These are phyloP conservation scores for Hypercompe scribonia DNA, from an alignment of 2,888 invertebrate species.

Conservation along the genomic window DNA sequence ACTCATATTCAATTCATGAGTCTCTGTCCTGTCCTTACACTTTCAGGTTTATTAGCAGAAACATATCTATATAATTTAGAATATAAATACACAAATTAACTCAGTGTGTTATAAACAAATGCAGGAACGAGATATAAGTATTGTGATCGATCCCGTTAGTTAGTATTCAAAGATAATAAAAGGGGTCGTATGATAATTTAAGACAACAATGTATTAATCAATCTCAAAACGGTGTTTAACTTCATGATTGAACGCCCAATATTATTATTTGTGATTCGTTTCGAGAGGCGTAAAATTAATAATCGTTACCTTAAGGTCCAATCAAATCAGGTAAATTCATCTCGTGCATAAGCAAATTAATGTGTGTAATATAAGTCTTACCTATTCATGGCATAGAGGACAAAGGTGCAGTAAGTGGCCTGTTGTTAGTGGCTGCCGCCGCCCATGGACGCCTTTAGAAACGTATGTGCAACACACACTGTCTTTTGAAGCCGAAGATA, in stretches of 20 bases:
- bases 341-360: neutral
- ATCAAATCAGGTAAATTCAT: neutral
- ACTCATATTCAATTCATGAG: too few species aligned
- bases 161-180: neutral
- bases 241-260: constrained; percentile 1
- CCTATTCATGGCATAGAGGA: neutral
- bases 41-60: too few species aligned
- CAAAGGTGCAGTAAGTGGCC: neutral
- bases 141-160: neutral
- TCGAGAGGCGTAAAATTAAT: constrained; percentile 21
- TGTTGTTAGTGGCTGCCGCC: too few species aligned
- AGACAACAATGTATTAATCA: neutral
- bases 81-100: too few species aligned
- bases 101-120: too few species aligned
- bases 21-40: too few species aligned
- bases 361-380: neutral
- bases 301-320: constrained; percentile 4
- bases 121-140: too few species aligned
- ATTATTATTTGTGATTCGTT: constrained; percentile 19
- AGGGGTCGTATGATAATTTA: neutral
- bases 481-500: too few species aligned
- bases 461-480: too few species aligned
- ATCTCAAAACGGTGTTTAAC: neutral
- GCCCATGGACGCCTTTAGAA: too few species aligned
- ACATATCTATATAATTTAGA: too few species aligned